A percentile compares a stretch with the other conserved stretches of the same genome.
Conservation (phyloP, 2,113 vertebrate species). For the Turnix velox region DNA sequence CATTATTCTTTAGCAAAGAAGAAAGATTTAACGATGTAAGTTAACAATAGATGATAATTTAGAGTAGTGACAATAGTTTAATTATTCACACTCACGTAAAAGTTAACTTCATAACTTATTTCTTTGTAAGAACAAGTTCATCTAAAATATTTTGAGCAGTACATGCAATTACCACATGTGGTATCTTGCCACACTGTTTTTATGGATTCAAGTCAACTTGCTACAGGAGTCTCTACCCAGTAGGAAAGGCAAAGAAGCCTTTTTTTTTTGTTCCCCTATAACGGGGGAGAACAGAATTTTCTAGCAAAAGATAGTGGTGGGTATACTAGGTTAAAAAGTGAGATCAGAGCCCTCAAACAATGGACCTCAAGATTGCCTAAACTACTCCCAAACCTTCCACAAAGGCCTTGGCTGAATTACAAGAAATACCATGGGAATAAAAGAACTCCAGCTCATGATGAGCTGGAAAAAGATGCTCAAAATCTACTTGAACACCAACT, state of each 20-base stretch:
- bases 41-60: conserved; percentile 84
- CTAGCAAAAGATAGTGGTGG: neutral
- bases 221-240: conserved; percentile 18
- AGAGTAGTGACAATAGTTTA: conserved; percentile 82
- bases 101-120: conserved; percentile 81
- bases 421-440: neutral
- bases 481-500: neutral
- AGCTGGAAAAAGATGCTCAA: neutral
- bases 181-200: conserved; percentile 56
- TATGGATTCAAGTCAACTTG: conserved; percentile 67
- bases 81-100: conserved; percentile 80
- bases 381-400: conserved; percentile 17
- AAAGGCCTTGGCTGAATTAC: neutral
- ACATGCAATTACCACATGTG: conserved; percentile 62
- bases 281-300: neutral
- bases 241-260: neutral
- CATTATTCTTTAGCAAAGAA: conserved; percentile 82
- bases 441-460: neutral
- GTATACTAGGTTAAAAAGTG: neutral
- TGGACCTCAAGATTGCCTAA: neutral
- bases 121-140: conserved; percentile 73
- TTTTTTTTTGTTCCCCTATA: neutral
- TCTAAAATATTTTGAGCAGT: conserved; percentile 79
- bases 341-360: conserved; percentile 11
- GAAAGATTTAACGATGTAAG: conserved; percentile 80